These are phyloP conservation scores for Thelaira solivaga DNA, from an alignment of 2,888 invertebrate genomes.

Conservation along the genomic window DNA sequence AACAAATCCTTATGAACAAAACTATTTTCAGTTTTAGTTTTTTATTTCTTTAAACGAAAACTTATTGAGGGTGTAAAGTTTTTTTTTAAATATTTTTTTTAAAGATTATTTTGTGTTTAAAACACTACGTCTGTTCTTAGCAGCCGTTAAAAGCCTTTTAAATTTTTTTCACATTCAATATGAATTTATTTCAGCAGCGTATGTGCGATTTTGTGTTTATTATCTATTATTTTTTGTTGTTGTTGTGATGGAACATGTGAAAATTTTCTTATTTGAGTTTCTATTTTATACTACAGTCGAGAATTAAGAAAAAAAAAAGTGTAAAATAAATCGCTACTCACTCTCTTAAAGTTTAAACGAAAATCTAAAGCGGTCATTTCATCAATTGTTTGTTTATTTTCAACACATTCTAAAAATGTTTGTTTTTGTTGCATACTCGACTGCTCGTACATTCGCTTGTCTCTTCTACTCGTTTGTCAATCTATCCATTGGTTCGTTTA, in stretches of 20 bases:
- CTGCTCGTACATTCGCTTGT: background rate
- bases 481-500: background rate
- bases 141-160: slow-evolving; percentile 63
- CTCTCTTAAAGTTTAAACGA: slow-evolving; percentile 44
- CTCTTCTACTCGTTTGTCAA: slow-evolving; percentile 3
- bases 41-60: background rate
- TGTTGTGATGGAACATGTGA: slow-evolving; percentile 22
- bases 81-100: no score
- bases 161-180: slow-evolving; percentile 53
- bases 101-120: background rate
- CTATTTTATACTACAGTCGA: background rate
- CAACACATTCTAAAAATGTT: background rate
- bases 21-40: background rate
- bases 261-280: slow-evolving; percentile 37
- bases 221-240: slow-evolving; percentile 12
- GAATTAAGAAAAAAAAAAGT: background rate
- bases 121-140: slow-evolving; percentile 61
- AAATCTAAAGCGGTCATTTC: slow-evolving; percentile 10
- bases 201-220: slow-evolving; percentile 69
- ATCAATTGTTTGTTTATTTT: slow-evolving; percentile 23
- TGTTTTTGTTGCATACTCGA: background rate
- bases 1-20: background rate
- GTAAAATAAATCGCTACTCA: slow-evolving; percentile 26
- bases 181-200: slow-evolving; percentile 69
- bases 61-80: slow-evolving; percentile 3